These are phyloP conservation scores for Muscina levida DNA, from an alignment of 2,888 invertebrate species.

Conservation along the genomic window DNA sequence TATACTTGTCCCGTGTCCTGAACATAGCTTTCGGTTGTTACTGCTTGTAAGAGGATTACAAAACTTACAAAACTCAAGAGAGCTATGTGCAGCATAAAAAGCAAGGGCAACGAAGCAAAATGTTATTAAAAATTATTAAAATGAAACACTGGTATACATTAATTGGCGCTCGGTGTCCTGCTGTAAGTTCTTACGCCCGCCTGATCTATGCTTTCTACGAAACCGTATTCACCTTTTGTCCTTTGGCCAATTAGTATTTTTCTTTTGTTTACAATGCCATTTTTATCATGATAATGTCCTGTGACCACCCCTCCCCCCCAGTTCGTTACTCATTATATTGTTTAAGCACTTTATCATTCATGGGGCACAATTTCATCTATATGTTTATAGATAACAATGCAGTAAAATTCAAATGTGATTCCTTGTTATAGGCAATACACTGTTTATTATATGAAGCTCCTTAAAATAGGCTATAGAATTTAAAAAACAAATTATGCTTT, in stretches of 20 bases:
- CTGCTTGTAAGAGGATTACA: slow-evolving; percentile 27
- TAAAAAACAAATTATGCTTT: neutral
- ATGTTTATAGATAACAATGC: neutral
- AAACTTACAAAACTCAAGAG: neutral
- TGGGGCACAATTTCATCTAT: neutral
- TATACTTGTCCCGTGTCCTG: too few species aligned
- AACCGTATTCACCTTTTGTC: neutral
- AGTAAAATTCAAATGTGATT: neutral
- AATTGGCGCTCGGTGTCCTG: too few species aligned
- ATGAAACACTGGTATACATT: slow-evolving; percentile 15
- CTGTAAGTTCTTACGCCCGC: too few species aligned
- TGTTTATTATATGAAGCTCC: neutral
- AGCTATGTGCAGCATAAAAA: neutral
- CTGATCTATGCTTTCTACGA: too few species aligned
- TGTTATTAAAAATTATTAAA: slow-evolving; percentile 35
- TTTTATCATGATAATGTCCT: slow-evolving; percentile 1
- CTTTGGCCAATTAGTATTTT: slow-evolving; percentile 48
- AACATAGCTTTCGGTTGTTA: neutral
- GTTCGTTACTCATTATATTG: neutral
- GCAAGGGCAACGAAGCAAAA: slow-evolving; percentile 25
- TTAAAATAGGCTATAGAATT: neutral
- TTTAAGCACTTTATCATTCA: slow-evolving; percentile 24
- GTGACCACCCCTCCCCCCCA: too few species aligned
- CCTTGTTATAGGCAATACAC: slow-evolving; percentile 3
- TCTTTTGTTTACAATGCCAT: slow-evolving; percentile 15